A percentile compares a stretch with the other conserved stretches of the same genome.
Conservation (phyloP, 2,797 vertebrate genomes). For the Arrhamphus sclerolepis region DNA sequence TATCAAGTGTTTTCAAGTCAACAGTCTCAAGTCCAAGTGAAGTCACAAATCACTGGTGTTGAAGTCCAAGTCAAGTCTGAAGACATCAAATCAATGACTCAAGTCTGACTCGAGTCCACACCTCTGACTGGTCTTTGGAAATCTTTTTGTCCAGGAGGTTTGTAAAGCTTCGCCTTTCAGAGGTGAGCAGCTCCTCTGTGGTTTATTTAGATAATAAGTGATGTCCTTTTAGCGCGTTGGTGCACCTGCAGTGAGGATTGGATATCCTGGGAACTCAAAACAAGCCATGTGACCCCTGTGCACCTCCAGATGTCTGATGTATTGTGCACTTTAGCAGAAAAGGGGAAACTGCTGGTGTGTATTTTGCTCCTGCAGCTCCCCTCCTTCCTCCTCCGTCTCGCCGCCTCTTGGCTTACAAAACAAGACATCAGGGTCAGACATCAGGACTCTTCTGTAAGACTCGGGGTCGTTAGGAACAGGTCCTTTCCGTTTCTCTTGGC, state of each 20-base stretch:
- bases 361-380: conserved; percentile 6
- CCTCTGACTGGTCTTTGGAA: conserved; percentile 3
- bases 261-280: conserved; percentile 77
- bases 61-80: no score
- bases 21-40: no score
- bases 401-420: conserved; percentile 68
- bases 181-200: no score
- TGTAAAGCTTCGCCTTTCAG: not conserved
- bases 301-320: conserved; percentile 51
- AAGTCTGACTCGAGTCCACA: no score
- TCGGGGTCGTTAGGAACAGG: conserved; percentile 54
- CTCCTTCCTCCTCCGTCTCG: conserved; percentile 7
- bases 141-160: not conserved
- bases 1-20: no score
- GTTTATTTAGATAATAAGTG: not conserved
- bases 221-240: conserved; percentile 14
- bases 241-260: conserved; percentile 80
- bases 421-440: conserved; percentile 59
- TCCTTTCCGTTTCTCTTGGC: conserved; percentile 70
- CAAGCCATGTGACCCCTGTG: conserved; percentile 61
- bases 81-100: no score
- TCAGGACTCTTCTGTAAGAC: conserved; percentile 40
- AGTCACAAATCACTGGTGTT: no score
- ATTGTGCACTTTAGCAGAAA: conserved; percentile 35
- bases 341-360: conserved; percentile 24